Evolutionary conservation across 2,888 invertebrate genomes (phyloP).

Genomic region (Heliothis peltigera): DNA sequence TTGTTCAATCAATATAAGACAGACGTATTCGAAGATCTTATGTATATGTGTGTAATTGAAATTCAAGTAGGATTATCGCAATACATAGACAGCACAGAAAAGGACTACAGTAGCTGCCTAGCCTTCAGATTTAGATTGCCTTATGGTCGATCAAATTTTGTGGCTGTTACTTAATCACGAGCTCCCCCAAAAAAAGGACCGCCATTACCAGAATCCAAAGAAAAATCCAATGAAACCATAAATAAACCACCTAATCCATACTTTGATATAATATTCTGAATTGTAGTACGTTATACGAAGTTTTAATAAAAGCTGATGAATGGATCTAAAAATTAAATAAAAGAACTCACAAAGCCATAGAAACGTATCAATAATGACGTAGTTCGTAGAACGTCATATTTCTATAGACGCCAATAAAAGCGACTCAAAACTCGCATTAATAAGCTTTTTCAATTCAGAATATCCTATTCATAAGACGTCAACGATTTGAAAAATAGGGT

Average conservation of each 20-base stretch:
- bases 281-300: not conserved
- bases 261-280: not conserved
- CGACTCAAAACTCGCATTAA: constrained; percentile 41
- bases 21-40: constrained; percentile 8
- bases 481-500: constrained; percentile 57
- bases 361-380: constrained; percentile 22
- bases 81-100: no score
- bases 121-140: no score
- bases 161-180: no score
- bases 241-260: no score
- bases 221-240: no score
- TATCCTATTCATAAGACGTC: constrained; percentile 56
- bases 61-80: no score
- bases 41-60: no score
- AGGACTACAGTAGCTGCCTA: no score
- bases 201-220: no score
- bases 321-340: not conserved
- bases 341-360: constrained; percentile 19
- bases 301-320: not conserved
- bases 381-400: constrained; percentile 30
- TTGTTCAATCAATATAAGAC: no score
- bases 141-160: no score
- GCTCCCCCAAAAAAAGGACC: no score
- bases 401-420: constrained; percentile 46
- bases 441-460: constrained; percentile 42